Evolutionary conservation across 2,888 invertebrate species (phyloP).

Genomic region (Sesamia inferens): DNA sequence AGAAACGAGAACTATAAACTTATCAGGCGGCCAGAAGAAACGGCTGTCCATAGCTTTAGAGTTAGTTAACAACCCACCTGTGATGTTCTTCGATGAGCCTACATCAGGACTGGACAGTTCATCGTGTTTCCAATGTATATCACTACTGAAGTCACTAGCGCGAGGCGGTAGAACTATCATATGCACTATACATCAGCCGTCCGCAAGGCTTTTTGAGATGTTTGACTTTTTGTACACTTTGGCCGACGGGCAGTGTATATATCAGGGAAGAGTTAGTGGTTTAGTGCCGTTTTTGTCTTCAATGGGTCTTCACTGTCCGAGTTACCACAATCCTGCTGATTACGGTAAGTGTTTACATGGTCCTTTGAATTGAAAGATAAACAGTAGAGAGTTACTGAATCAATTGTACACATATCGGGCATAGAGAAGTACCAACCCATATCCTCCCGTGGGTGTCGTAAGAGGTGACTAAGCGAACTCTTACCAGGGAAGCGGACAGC

Average conservation of each 20-base stretch:
- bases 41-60: constrained; percentile 97
- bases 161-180: constrained; percentile 97
- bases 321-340: constrained; percentile 99
- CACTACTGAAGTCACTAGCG: constrained; percentile 96
- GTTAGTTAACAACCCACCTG: constrained; percentile 98
- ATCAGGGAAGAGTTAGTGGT: constrained; percentile 95
- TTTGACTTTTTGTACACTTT: constrained; percentile 98
- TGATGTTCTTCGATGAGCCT: constrained; percentile 99
- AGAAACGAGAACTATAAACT: constrained; percentile 94
- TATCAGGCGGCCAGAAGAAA: constrained; percentile 98
- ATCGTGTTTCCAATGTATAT: constrained; percentile 97
- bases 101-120: constrained; percentile 98
- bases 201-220: constrained; percentile 98
- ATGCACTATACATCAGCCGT: constrained; percentile 99
- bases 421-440: too few relatives aligned
- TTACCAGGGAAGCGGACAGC: too few relatives aligned
- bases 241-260: constrained; percentile 98
- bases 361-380: constrained; percentile 9
- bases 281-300: constrained; percentile 96
- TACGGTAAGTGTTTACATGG: constrained; percentile 91
- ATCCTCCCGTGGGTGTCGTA: too few relatives aligned
- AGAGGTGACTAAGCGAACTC: too few relatives aligned
- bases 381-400: not conserved
- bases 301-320: constrained; percentile 96
- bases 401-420: not conserved